Base-by-base conservation (phyloP, 2,113 vertebrate genomes). In the Dunckerocampus dactyliophorus region DNA sequence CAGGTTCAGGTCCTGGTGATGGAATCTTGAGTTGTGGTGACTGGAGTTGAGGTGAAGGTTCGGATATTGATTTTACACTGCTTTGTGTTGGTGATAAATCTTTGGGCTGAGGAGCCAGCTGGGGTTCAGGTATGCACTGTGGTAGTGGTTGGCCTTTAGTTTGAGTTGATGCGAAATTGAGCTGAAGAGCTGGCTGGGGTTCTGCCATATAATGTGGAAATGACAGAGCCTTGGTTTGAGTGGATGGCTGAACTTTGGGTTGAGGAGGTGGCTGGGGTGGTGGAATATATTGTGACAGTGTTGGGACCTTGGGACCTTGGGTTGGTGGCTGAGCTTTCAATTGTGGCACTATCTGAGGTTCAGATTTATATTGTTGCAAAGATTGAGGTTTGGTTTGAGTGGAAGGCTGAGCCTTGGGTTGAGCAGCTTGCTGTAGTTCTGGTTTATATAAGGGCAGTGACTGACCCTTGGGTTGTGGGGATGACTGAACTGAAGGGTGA, bases 41-140 rank as follows among this genome's bases (percentile, higher is more conserved):
- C 20, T 75, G 74, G 20, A 74, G 43, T 28, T 72, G 59, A 20
- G 59, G 54, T 8, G 6, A 19, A 19, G 53, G 17, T 14, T 52
- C 62, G 17, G 37, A 34, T 42, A 19, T 0, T 16, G 59, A 48
- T 6, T 62, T 46, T 6, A 48, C 12, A 31, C 49, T 63, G 12
- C 8, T 21, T 49, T 69, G 51, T 42, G 19, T 19, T 43, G 47
- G 42, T 54, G 61, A 9, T 1, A 62, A 24, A 62, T 22, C 1
- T 12, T 17, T 65, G 6, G 54, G 15, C 50, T 66, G 69, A 8
- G 19, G 37, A 24, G 1, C 43, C 4, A n/a, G 22, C 42, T 75
- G 71, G 47, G 47, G 0, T 37, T 63, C 47, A 6, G 22, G 9
- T n/a, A 70, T 55, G 1, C 10, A 2, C 10, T 62, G 62, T 10